phyloP scores from a whole-genome alignment of 2,113 vertebrate genomes.

The Pyxicephalus adspersus region DNA sequence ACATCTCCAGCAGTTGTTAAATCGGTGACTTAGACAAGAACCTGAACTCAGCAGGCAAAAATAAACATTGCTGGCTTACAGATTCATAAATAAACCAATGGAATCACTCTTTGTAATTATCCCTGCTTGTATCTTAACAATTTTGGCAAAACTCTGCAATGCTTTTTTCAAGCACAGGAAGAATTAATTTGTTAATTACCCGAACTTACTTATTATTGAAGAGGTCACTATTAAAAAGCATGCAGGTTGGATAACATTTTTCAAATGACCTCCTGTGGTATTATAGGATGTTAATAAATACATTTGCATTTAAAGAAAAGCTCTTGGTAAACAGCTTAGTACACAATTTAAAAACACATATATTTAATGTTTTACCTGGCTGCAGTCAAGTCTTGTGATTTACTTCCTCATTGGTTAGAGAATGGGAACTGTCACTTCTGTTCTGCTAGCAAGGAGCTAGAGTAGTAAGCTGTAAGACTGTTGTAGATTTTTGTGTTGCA shows the following conservation, averaged over 20 bases:
- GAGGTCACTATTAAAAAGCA: slow-evolving; percentile 24
- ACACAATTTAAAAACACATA: too few relatives aligned
- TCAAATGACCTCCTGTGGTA: background rate
- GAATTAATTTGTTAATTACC: slow-evolving; percentile 53
- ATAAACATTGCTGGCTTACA: slow-evolving; percentile 8
- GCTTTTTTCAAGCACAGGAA: slow-evolving; percentile 25
- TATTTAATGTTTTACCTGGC: too few relatives aligned
- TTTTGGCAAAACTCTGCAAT: background rate
- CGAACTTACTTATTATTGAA: slow-evolving; percentile 22
- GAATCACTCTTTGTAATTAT: slow-evolving; percentile 47
- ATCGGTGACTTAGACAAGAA: slow-evolving; percentile 11
- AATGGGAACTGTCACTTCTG: too few relatives aligned
- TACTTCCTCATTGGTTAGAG: too few relatives aligned
- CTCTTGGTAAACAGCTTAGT: too few relatives aligned
- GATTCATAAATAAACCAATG: slow-evolving; percentile 28
- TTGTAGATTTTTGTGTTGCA: too few relatives aligned
- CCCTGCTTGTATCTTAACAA: slow-evolving; percentile 33
- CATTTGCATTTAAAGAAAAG: too few relatives aligned
- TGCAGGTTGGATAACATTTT: background rate
- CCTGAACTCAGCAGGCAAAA: slow-evolving; percentile 1
- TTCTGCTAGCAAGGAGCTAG: too few relatives aligned
- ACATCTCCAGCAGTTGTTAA: slow-evolving; percentile 39
- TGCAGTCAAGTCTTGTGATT: too few relatives aligned
- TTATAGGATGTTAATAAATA: too few relatives aligned
- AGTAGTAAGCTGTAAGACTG: too few relatives aligned